Evolutionary conservation across 1,140 invertebrate species (phyloP), one percentile per base, ranked within the genome.

Genomic region (Papilio polytes): DNA sequence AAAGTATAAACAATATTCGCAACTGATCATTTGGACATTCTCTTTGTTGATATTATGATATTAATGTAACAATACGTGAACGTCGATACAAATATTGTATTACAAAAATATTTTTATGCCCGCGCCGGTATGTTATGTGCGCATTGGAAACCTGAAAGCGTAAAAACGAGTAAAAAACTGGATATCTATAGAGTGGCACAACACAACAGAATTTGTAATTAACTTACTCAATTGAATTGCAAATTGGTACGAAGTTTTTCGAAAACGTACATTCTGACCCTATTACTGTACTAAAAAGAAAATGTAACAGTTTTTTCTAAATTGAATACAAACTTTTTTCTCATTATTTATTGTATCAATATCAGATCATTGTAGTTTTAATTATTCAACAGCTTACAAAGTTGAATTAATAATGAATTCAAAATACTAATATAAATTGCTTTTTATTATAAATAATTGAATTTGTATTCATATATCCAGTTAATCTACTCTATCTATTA

Each of bases 201-300:
- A 74, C 36, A 83, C 79, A 80, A 83, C 80, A 78, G 79, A 83
- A 83, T 83, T 74, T 26, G 81, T 82, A 83, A 83, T 83, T 80
- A 80, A 78, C 78, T 73, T 36, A 74, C 59, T 63, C 63, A 51
- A 80, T 83, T 80, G 82, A 80, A 80, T 80, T 80, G 74, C 79
- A 80, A 83, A 83, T 83, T 78, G 46, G 20, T 70, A 76, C 53
- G 63, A 76, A 66, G 76, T 74, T 78, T 80, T 76, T 83, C 36
- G 79, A 83, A 73, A 78, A 78, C 74, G 44, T 51, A 77, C 76
- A 63, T 80, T 59, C 59, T 74, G 53, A 82, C 36, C 73, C 20
- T 66, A 20, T 72, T 82, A 72, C 56, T 66, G 79, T n/a, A 46
- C 20, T 80, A 46, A 80, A 82, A 80, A 73, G 51, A 51, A 76